Conservation (phyloP, 2,888 invertebrate species). For the Nephrotoma flavescens region DNA sequence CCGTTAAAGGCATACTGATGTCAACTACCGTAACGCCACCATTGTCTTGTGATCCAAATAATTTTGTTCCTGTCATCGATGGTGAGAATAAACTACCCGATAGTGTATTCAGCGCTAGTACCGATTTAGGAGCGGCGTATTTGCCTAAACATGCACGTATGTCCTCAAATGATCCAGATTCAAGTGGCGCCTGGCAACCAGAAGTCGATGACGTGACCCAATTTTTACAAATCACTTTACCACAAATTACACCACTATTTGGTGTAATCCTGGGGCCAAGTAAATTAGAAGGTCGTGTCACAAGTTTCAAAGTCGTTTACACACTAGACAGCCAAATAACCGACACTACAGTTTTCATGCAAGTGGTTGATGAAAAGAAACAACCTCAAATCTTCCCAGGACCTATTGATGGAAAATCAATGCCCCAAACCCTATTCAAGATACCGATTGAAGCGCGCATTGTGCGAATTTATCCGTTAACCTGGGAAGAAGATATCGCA, state of each 20-base stretch:
- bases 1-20: constrained; percentile 12
- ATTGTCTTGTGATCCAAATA: constrained; percentile 28
- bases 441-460: constrained; percentile 61
- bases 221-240: constrained; percentile 54
- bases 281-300: constrained; percentile 54
- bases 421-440: constrained; percentile 47
- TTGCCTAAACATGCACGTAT: constrained; percentile 40
- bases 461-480: constrained; percentile 53
- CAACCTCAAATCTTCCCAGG: constrained; percentile 55
- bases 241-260: constrained; percentile 50
- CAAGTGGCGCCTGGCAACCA: constrained; percentile 57
- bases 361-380: constrained; percentile 37
- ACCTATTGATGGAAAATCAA: constrained; percentile 42
- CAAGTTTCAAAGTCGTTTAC: constrained; percentile 54
- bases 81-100: constrained; percentile 35
- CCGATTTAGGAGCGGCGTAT: constrained; percentile 33
- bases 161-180: constrained; percentile 22
- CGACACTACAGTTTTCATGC: constrained; percentile 34
- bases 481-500: constrained; percentile 57
- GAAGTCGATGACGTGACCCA: constrained; percentile 41
- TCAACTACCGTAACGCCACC: constrained; percentile 32
- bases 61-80: constrained; percentile 32
- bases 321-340: constrained; percentile 42
- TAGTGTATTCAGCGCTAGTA: constrained; percentile 44
- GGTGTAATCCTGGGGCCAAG: constrained; percentile 60